Base-by-base conservation (phyloP, 2,113 vertebrate species). In the Apeltes quadracus region DNA sequence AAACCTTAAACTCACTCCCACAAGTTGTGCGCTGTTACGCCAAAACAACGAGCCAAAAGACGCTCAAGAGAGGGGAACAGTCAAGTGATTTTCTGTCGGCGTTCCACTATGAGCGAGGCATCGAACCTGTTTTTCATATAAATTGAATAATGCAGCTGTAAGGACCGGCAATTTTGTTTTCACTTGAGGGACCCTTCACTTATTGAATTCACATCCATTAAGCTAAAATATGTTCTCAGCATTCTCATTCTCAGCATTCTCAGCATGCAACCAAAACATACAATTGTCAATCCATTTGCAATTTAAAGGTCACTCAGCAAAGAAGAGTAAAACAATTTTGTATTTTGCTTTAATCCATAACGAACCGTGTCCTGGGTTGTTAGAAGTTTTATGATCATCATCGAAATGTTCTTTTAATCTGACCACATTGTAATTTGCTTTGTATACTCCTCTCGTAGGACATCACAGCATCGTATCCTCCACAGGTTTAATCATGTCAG, bases 201-300 rank as follows among this genome's bases (percentile, higher is more conserved):
- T 54, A 54, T 27, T 27, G 14, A 54, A 54, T 27, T 54, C 51
- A 27, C 51, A 54, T 67, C 72, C 61, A 72, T 53, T 68, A 64
- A 36, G 20, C 39, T 18, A 3, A 66, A 63, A 58, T 51, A 48
- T 34, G 3, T 7, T 51, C 44, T 14, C n/a, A 43, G 2, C 46
- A n/a, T n/a, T n/a, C n/a, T n/a, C n/a, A n/a, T n/a, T n/a, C n/a
- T n/a, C n/a, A n/a, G n/a, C n/a, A n/a, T n/a, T 76, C 32, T 63
- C 38, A 1, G 4, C 29, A 44, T 29, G 15, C 20, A 36, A 18
- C 7, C 11, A 29, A 70, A 54, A 61, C 53, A 23, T 51, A 65
- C 50, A 65, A 39, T 50, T 63, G 32, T 34, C 15, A 63, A 68
- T 58, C 25, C 57, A 61, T 69, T 70, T 71, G 39, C 51, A 22